Evolutionary conservation across 2,113 vertebrate species (phyloP).

Genomic region (Picathartes gymnocephalus): DNA sequence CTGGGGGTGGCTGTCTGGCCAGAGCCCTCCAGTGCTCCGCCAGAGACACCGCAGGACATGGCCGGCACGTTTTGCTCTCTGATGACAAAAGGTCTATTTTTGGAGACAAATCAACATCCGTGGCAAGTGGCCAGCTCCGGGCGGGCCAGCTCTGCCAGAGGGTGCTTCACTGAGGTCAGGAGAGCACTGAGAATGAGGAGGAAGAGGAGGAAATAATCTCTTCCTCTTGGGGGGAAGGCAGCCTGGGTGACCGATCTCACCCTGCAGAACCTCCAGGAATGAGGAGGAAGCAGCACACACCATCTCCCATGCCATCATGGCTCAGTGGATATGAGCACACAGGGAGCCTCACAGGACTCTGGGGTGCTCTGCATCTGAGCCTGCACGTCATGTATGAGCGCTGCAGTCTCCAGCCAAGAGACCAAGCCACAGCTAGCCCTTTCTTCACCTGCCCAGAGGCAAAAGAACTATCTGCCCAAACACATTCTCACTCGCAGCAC

Average conservation of each 20-base stretch:
- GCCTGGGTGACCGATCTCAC: not conserved
- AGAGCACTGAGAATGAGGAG: not conserved
- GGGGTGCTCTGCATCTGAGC: not conserved
- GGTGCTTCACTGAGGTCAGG: not conserved
- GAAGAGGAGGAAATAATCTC: not conserved
- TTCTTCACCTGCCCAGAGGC: not conserved
- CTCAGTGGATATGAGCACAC: not conserved
- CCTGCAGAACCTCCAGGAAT: not conserved
- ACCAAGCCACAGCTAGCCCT: not conserved
- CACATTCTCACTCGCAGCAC: not conserved
- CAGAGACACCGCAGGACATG: rapidly evolving
- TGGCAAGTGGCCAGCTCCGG: not conserved
- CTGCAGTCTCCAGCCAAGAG: not conserved
- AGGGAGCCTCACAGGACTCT: rapidly evolving
- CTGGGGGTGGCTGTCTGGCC: not conserved
- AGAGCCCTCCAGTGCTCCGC: rapidly evolving
- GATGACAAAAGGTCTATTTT: slow-evolving; percentile 31
- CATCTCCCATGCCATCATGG: not conserved
- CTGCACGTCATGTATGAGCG: rapidly evolving
- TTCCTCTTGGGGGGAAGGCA: not conserved
- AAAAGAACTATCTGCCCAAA: not conserved
- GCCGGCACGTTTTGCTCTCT: not conserved
- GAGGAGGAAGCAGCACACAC: not conserved
- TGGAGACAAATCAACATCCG: not conserved
- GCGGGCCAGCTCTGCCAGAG: not conserved